These are phyloP conservation scores for Acomys russatus DNA, from an alignment of 2,797 vertebrate species.

Conservation along the genomic window DNA sequence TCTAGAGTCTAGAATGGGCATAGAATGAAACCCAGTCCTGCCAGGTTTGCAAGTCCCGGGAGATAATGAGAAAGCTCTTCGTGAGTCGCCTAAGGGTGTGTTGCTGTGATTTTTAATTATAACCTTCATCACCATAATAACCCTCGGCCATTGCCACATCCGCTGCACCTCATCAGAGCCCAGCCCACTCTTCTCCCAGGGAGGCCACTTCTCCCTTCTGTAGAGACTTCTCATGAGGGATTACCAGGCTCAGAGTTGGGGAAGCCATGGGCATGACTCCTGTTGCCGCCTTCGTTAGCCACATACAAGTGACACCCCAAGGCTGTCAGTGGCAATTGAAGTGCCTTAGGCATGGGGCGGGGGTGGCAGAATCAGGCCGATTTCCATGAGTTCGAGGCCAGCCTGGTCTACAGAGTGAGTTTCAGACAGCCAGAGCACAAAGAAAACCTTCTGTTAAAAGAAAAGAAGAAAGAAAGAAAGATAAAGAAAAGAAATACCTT, in stretches of 20 bases:
- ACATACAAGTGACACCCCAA: neutral
- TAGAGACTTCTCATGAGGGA: neutral
- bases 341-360: neutral
- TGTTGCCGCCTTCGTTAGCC: conserved; percentile 1
- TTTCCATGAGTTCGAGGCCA: no score
- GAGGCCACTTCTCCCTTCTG: neutral
- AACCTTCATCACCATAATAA: conserved; percentile 59
- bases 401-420: no score
- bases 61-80: conserved; percentile 69
- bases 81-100: conserved; percentile 70
- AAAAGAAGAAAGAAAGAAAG: no score
- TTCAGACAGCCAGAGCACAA: no score
- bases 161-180: conserved; percentile 24
- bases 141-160: conserved; percentile 61
- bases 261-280: neutral
- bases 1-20: neutral
- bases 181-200: conserved; percentile 39
- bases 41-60: conserved; percentile 59
- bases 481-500: neutral
- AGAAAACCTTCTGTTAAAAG: no score
- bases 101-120: conserved; percentile 80
- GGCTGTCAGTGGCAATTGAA: neutral
- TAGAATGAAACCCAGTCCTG: conserved; percentile 16
- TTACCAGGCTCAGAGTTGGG: neutral
- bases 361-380: no score